Percentiles rank a stretch among this genome's conserved stretches.
Evolutionary conservation across 2,888 invertebrate genomes (phyloP).

Genomic region (Charanyca ferruginea): DNA sequence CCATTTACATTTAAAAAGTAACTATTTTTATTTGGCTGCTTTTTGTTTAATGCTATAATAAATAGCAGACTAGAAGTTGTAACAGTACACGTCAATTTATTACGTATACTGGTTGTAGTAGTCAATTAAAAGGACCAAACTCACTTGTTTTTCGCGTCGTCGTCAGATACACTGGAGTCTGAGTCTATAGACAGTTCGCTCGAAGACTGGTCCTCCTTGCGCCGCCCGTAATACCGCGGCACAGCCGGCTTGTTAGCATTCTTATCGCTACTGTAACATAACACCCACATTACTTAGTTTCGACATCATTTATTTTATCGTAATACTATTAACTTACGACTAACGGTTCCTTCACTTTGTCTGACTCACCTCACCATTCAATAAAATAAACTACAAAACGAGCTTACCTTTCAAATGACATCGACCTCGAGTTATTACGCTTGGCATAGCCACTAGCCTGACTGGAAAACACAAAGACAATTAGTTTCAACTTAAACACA

Average conservation of each 20-base stretch:
- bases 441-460: constrained; percentile 80
- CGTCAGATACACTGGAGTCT: constrained; percentile 78
- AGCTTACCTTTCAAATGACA: constrained; percentile 87
- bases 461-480: constrained; percentile 76
- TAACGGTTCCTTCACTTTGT: constrained; percentile 20
- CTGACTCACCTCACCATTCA: constrained; percentile 59
- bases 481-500: constrained; percentile 43
- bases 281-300: constrained; percentile 34
- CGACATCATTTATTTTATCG: constrained; percentile 17
- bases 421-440: constrained; percentile 85
- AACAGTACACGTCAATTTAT: too few species aligned
- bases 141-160: constrained; percentile 79
- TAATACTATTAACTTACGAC: constrained; percentile 14
- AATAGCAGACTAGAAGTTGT: too few species aligned
- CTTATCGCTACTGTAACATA: constrained; percentile 62
- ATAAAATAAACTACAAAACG: constrained; percentile 60
- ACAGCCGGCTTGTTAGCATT: constrained; percentile 68
- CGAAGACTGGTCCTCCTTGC: constrained; percentile 85
- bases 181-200: constrained; percentile 87
- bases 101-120: too few species aligned
- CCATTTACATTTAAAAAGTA: too few species aligned
- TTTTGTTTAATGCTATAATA: too few species aligned
- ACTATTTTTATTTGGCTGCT: too few species aligned
- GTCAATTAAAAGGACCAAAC: constrained; percentile 47
- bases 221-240: constrained; percentile 88